Base-by-base conservation (phyloP, 2,113 vertebrate genomes). In the Butorides virescens region DNA sequence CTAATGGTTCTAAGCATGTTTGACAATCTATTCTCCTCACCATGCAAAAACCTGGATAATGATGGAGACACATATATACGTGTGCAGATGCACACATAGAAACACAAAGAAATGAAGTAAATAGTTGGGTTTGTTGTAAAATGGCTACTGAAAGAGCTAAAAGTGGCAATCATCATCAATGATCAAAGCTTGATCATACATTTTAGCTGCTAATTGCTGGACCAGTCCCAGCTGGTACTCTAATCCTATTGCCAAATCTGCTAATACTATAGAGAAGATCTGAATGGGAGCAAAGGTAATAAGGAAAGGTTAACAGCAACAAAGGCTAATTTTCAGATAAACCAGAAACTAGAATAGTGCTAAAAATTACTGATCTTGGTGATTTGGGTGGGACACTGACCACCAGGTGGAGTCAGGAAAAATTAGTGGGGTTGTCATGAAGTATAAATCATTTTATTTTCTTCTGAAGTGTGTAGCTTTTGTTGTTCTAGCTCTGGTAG, bases 31-130 rank as follows among this genome's bases (percentile, higher is more conserved):
- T 30, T 71, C 17, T 80, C 18, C 47, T 7, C 26, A 55, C 9
- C 7, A 16, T 13, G 15, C 53, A 22, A 67, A 88, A 80, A 80
- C 22, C 11, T 53, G 59, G 34, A 74, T 50, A 79, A 66, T 15
- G 46, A 67, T n/a, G 23, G 70, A 49, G 26, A 44, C 23, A 53
- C 52, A 27, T 11, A 13, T 3, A 15, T 15, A 42, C 0, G 0
- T 37, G 32, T 16, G 61, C 7, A 77, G 92, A 56, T 34, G 29
- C 10, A 49, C 21, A 22, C 11, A 53, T 4, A 50, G 13, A 47
- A 53, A 59, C 3, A 7, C 6, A 30, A 81, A 81, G 44, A 75
- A 85, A 55, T 27, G 6, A 84, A 63, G 52, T 2, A 79, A 83
- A 80, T 68, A 46, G 27, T 34, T 53, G 27, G 1, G 5, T 72